Percentiles rank a stretch among this genome's conserved stretches.
Conservation (phyloP, 2,797 vertebrate genomes). For the Pseudomugil tenellus region DNA sequence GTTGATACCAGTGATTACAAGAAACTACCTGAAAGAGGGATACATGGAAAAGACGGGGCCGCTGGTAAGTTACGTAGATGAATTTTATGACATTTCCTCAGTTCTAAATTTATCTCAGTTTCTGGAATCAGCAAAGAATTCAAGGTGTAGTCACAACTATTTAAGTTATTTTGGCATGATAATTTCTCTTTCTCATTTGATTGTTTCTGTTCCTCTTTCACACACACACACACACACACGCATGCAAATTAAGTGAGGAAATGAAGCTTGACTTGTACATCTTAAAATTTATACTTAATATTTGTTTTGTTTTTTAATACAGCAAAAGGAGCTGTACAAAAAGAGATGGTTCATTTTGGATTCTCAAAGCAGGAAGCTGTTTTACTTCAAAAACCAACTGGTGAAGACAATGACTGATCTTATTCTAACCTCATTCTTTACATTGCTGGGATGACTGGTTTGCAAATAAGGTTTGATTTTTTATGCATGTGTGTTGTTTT, state of each 20-base stretch:
- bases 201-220: conserved; percentile 50
- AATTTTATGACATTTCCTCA: background rate
- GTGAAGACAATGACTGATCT: conserved; percentile 77
- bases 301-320: conserved; percentile 21
- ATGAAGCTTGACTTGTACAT: background rate
- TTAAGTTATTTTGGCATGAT: background rate
- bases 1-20: conserved; percentile 90
- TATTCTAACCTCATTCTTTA: background rate
- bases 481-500: background rate
- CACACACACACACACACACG: background rate
- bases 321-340: conserved; percentile 92
- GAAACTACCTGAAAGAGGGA: conserved; percentile 91
- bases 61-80: conserved; percentile 77
- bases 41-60: conserved; percentile 98
- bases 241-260: background rate
- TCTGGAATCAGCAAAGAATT: background rate
- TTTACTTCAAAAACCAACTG: conserved; percentile 91
- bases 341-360: conserved; percentile 94
- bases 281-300: background rate
- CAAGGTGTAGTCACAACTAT: background rate
- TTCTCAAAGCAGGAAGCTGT: conserved; percentile 87
- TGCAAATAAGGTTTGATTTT: background rate
- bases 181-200: conserved; percentile 2
- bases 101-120: background rate
- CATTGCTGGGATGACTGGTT: background rate